Evolutionary conservation across 2,113 vertebrate genomes (phyloP).

Genomic region (Phylloscopus trochilus): DNA sequence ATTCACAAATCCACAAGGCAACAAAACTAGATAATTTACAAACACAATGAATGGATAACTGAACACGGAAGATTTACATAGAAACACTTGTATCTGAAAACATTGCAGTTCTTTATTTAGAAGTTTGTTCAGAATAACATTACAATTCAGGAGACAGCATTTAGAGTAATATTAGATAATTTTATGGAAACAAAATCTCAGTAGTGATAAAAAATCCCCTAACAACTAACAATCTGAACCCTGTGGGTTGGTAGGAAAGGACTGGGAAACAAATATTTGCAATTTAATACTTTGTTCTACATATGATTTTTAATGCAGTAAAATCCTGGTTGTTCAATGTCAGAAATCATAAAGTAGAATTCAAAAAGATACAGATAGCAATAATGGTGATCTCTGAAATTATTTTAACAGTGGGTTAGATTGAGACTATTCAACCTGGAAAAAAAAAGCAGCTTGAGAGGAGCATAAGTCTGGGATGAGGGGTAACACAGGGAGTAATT

Average conservation of each 20-base stretch:
- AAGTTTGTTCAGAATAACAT: neutral
- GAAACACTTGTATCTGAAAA: neutral
- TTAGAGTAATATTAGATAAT: neutral
- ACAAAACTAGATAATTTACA: neutral
- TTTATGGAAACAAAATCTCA: neutral
- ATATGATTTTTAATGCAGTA: neutral
- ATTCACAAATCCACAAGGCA: neutral
- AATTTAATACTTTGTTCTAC: neutral
- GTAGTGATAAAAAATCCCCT: neutral
- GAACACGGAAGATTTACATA: neutral
- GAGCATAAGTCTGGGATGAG: neutral
- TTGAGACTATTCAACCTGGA: neutral
- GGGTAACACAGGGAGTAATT: neutral
- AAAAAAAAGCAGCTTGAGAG: neutral
- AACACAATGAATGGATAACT: neutral
- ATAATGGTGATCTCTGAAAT: neutral
- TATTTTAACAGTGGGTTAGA: neutral
- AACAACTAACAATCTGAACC: neutral
- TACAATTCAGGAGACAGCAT: neutral
- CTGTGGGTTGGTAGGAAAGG: neutral
- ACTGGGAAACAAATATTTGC: neutral
- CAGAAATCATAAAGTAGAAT: neutral
- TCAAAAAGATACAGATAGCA: neutral
- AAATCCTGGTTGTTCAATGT: neutral
- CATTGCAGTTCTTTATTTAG: neutral